Evolutionary conservation across 2,888 invertebrate genomes (phyloP).

Genomic region (Rhimphoctona megacephalus): DNA sequence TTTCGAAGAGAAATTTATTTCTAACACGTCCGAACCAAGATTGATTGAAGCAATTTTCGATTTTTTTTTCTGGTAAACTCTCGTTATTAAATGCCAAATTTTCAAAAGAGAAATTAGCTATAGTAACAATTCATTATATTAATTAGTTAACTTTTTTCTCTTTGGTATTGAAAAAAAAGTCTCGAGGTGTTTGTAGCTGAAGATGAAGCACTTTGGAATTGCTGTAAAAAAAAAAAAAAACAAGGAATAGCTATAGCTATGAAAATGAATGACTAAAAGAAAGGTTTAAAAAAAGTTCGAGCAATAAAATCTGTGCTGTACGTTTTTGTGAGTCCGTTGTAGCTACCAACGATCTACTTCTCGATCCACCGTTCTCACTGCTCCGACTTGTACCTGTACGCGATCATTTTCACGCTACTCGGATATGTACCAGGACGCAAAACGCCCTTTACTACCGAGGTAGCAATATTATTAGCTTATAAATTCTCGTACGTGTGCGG

Average conservation of each 20-base stretch:
- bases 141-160: conserved; percentile 10
- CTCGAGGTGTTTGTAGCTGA: conserved; percentile 2
- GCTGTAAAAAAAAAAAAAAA: neutral
- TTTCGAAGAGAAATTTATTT: conserved; percentile 35
- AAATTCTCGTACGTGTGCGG: conserved; percentile 76
- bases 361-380: conserved; percentile 30
- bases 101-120: neutral
- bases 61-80: neutral
- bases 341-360: conserved; percentile 42
- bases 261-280: neutral
- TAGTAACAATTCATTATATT: conserved; percentile 14
- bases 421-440: conserved; percentile 76
- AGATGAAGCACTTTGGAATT: neutral
- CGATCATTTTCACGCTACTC: conserved; percentile 78
- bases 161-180: neutral
- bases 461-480: conserved; percentile 82
- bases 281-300: neutral
- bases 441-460: conserved; percentile 79
- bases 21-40: conserved; percentile 20
- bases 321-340: conserved; percentile 27
- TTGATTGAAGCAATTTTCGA: neutral
- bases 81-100: neutral
- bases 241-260: neutral
- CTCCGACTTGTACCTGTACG: conserved; percentile 39
- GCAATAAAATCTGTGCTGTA: conserved; percentile 50